phyloP scores from a whole-genome alignment of 2,113 vertebrate genomes.

The Calidris pugnax region DNA sequence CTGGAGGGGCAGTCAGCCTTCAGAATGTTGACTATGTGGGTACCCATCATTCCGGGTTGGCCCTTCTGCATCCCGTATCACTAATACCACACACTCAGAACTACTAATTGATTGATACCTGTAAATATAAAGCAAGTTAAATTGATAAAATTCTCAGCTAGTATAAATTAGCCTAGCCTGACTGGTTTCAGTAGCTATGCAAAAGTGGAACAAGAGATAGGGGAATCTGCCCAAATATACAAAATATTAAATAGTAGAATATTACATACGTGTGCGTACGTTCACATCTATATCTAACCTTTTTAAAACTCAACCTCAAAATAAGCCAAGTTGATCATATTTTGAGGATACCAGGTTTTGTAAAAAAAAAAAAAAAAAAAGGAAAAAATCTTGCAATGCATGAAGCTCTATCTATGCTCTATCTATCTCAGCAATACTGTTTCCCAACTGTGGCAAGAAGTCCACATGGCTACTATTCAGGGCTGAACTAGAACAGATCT shows the following conservation, averaged over 20 bases:
- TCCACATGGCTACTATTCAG: background rate
- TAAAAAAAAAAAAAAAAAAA: background rate
- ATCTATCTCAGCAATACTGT: background rate
- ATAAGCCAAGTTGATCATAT: background rate
- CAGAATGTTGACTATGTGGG: background rate
- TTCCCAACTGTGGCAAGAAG: background rate
- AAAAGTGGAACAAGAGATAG: background rate
- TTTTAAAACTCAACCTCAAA: background rate
- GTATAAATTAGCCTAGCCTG: background rate
- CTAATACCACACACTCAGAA: background rate
- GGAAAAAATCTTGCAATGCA: background rate
- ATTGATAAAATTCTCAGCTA: background rate
- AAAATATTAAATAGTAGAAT: background rate
- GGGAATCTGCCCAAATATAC: background rate
- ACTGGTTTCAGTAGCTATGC: background rate
- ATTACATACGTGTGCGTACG: background rate
- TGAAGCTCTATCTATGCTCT: background rate
- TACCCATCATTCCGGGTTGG: accelerated
- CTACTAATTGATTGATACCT: background rate
- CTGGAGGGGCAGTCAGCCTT: background rate
- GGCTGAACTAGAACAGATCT: background rate
- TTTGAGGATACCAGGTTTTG: background rate
- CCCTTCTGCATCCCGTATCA: background rate
- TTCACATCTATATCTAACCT: background rate
- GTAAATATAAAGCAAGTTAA: background rate